Percentiles rank a stretch among this genome's conserved stretches.
Evolutionary conservation across 2,797 vertebrate species (phyloP).

Genomic region (Syncerus caffer): DNA sequence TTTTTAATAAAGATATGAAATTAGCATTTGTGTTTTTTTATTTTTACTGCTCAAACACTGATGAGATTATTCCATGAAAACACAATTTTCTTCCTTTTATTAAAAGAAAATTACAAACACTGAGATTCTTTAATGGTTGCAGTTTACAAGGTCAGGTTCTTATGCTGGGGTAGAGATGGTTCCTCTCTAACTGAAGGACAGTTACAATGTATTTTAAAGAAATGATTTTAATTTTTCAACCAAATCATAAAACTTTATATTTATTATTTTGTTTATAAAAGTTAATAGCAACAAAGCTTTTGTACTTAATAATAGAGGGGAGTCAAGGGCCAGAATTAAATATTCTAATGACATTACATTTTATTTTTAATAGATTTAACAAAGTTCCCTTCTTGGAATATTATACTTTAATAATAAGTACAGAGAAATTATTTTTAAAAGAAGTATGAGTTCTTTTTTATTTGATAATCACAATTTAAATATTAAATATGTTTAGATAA

Average conservation of each 20-base stretch:
- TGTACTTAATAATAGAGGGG: background rate
- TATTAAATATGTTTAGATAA: background rate
- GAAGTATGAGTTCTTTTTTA: background rate
- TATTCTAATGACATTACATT: background rate
- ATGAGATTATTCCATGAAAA: background rate
- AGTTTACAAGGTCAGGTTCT: background rate
- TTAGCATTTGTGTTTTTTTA: background rate
- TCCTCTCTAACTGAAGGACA: background rate
- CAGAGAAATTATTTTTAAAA: background rate
- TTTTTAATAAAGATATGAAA: constrained; percentile 26
- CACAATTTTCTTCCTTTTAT: background rate
- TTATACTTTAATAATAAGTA: background rate
- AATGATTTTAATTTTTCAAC: constrained; percentile 9
- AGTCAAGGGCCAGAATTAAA: background rate
- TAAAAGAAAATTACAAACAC: background rate
- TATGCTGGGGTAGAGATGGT: background rate
- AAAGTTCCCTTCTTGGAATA: background rate
- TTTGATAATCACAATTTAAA: background rate
- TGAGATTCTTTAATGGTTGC: background rate
- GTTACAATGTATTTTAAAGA: background rate
- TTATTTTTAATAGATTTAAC: constrained; percentile 23
- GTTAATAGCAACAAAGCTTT: background rate
- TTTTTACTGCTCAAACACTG: background rate
- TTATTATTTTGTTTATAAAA: constrained; percentile 9
- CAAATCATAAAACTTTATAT: constrained; percentile 13